A percentile compares a stretch with the other conserved stretches of the same genome.
Conservation (phyloP, 2,797 vertebrate species). For the Oreochromis grahami region DNA sequence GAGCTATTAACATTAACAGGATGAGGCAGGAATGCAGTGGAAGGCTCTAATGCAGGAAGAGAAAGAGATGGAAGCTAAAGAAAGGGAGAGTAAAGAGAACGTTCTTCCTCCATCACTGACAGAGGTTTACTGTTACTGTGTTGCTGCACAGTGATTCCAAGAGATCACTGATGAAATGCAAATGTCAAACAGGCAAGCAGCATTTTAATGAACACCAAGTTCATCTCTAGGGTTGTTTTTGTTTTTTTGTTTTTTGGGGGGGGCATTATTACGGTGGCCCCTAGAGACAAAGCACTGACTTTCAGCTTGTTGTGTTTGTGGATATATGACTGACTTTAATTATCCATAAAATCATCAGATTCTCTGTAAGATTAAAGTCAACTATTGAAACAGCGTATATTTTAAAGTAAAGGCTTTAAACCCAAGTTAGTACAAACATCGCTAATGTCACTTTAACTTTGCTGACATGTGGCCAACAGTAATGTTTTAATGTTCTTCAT, state of each 20-base stretch:
- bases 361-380: no score
- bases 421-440: no score
- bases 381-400: no score
- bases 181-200: background rate
- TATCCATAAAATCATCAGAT: no score
- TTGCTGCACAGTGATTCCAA: background rate
- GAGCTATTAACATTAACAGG: conserved; percentile 60
- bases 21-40: conserved; percentile 34
- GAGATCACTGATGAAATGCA: background rate
- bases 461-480: no score
- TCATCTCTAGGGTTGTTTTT: background rate
- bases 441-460: no score
- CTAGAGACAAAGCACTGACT: no score
- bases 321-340: no score
- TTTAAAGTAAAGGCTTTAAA: no score
- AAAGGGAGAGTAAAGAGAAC: background rate
- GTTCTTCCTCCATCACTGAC: background rate
- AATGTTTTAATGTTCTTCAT: no score
- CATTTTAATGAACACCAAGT: background rate
- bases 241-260: background rate
- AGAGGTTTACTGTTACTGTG: background rate
- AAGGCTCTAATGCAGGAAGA: conserved; percentile 5
- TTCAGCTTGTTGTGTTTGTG: no score
- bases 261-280: no score
- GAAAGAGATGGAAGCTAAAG: background rate